Evolutionary conservation across 2,888 invertebrate species (phyloP).

Genomic region (Acanthosepion pharaonis): DNA sequence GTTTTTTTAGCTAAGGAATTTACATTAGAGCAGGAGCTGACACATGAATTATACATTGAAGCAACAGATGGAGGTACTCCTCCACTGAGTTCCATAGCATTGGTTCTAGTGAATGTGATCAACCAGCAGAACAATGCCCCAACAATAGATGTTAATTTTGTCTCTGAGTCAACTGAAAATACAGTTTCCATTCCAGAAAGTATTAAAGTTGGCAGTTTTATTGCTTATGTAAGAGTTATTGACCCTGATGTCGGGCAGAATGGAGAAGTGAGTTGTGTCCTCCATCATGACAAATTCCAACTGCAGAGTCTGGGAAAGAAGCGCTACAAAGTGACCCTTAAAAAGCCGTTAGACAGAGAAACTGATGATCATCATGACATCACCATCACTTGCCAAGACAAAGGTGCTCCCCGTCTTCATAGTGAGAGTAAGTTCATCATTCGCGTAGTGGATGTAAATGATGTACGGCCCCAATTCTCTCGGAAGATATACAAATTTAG

Average conservation of each 20-base stretch:
- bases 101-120: background rate
- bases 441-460: background rate
- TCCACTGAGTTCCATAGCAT: background rate
- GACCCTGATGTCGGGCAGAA: background rate
- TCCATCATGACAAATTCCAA: background rate
- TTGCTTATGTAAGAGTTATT: background rate
- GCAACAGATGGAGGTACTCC: background rate
- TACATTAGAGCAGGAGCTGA: background rate
- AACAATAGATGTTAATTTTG: background rate
- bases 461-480: background rate
- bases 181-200: background rate
- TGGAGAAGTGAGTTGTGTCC: background rate
- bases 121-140: background rate
- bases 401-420: conserved; percentile 18
- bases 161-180: background rate
- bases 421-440: conserved; percentile 33
- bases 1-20: background rate
- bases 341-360: background rate
- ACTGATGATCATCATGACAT: background rate
- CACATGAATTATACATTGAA: conserved; percentile 6
- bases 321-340: background rate
- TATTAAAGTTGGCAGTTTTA: background rate
- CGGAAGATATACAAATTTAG: background rate
- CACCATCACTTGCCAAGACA: background rate
- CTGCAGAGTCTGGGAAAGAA: background rate